Percentiles rank a stretch among this genome's conserved stretches.
phyloP scores from a whole-genome alignment of 2,888 invertebrate species.

The Teleiodes luculella region DNA sequence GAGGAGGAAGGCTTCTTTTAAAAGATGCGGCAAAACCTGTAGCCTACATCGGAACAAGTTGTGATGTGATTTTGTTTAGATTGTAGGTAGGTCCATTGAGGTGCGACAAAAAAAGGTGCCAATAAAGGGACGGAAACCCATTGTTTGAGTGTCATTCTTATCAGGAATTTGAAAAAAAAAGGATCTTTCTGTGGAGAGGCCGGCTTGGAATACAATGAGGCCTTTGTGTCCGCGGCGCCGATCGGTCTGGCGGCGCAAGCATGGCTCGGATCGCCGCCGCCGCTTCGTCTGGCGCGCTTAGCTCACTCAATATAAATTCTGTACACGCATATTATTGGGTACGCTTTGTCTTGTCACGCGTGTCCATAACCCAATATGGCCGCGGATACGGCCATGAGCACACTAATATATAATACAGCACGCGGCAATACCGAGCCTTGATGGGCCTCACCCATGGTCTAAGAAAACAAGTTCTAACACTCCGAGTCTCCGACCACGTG shows the following conservation, averaged over 20 bases:
- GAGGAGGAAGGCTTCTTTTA: too few relatives aligned
- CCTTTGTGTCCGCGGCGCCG: constrained; percentile 76
- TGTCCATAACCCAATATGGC: too few relatives aligned
- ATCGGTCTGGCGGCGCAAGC: constrained; percentile 64
- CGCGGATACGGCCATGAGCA: constrained; percentile 22
- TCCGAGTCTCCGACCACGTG: too few relatives aligned
- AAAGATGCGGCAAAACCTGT: too few relatives aligned
- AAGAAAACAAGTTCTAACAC: too few relatives aligned
- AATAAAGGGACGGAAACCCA: constrained; percentile 78
- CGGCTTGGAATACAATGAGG: constrained; percentile 66
- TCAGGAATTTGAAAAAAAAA: constrained; percentile 71
- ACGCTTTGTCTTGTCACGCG: constrained; percentile 33
- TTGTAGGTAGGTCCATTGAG: constrained; percentile 66
- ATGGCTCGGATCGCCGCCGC: constrained; percentile 41
- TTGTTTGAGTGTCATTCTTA: constrained; percentile 74
- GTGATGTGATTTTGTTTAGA: constrained; percentile 65
- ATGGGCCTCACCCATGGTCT: too few relatives aligned
- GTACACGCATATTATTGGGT: constrained; percentile 19
- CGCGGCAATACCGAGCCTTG: too few relatives aligned
- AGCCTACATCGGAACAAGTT: constrained; percentile 63
- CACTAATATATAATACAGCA: constrained; percentile 49
- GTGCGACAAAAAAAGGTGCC: constrained; percentile 74
- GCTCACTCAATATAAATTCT: constrained; percentile 17
- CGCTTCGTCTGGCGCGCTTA: constrained; percentile 8
- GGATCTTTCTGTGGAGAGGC: constrained; percentile 60